Evolutionary conservation across 2,888 invertebrate genomes (phyloP).

Genomic region (Apotomis betuletana): DNA sequence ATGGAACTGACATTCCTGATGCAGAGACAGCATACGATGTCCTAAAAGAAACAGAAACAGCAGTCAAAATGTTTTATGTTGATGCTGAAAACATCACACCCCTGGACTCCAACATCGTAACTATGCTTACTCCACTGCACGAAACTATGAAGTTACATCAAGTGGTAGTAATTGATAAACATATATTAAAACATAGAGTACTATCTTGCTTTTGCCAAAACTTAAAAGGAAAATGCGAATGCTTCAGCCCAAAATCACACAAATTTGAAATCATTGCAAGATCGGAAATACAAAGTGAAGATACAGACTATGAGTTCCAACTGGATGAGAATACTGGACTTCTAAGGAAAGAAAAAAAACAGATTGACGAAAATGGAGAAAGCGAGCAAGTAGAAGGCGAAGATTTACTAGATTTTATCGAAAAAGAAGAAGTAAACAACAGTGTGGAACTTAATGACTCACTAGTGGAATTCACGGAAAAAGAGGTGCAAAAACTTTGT

Average conservation of each 20-base stretch:
- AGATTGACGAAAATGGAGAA: constrained; percentile 19
- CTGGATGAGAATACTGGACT: constrained; percentile 8
- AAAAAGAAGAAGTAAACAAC: constrained; percentile 11
- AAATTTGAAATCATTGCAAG: constrained; percentile 28
- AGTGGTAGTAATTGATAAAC: constrained; percentile 15
- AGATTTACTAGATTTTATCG: constrained; percentile 17
- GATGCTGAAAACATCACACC: too few species aligned
- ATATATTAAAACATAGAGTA: constrained; percentile 4
- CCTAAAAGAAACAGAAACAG: constrained; percentile 29
- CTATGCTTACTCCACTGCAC: constrained; percentile 22
- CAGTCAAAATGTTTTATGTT: constrained; percentile 29
- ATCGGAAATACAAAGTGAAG: constrained; percentile 9
- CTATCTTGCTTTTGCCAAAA: constrained; percentile 27
- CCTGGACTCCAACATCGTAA: constrained; percentile 17
- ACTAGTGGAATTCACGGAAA: constrained; percentile 10
- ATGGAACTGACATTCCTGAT: constrained; percentile 44
- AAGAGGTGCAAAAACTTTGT: constrained; percentile 13
- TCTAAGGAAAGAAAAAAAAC: constrained; percentile 11
- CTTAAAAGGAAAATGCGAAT: constrained; percentile 23
- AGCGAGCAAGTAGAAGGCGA: constrained; percentile 12
- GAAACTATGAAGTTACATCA: constrained; percentile 31
- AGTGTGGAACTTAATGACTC: constrained; percentile 18
- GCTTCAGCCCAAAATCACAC: constrained; percentile 26
- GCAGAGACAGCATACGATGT: constrained; percentile 43
- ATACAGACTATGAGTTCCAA: constrained; percentile 20